Evolutionary conservation across 2,113 vertebrate species (phyloP).

Genomic region (Aptenodytes patagonicus): DNA sequence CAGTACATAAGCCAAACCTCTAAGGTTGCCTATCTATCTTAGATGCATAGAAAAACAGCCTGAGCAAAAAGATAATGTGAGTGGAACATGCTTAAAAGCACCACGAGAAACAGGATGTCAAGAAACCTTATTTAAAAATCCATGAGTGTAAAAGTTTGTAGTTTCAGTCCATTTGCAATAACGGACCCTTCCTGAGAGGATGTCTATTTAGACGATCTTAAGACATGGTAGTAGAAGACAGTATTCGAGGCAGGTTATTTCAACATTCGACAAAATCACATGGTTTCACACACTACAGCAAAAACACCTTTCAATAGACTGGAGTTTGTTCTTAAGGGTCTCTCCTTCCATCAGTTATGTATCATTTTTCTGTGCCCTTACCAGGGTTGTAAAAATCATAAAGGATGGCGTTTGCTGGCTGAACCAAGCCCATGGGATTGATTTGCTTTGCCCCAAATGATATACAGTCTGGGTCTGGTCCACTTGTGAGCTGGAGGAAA

Average conservation of each 20-base stretch:
- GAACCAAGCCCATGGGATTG: conserved; percentile 72
- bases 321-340: neutral
- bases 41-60: neutral
- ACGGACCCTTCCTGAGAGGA: neutral
- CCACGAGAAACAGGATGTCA: neutral
- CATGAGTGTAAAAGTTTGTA: neutral
- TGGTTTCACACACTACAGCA: neutral
- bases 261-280: accelerated
- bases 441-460: conserved; percentile 70
- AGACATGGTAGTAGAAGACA: neutral
- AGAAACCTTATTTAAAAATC: neutral
- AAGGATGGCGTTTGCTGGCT: conserved; percentile 71
- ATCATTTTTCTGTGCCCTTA: neutral
- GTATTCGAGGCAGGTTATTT: neutral
- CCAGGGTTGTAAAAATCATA: conserved; percentile 78
- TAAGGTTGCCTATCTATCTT: neutral
- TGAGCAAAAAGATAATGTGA: neutral
- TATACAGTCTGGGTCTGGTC: conserved; percentile 48
- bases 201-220: neutral
- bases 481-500: conserved; percentile 49
- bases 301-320: neutral
- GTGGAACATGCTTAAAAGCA: neutral
- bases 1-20: neutral
- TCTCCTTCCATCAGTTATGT: neutral
- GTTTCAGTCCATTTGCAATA: neutral